phyloP scores from a whole-genome alignment of 2,888 invertebrate genomes.

The Cephalotes varians region DNA sequence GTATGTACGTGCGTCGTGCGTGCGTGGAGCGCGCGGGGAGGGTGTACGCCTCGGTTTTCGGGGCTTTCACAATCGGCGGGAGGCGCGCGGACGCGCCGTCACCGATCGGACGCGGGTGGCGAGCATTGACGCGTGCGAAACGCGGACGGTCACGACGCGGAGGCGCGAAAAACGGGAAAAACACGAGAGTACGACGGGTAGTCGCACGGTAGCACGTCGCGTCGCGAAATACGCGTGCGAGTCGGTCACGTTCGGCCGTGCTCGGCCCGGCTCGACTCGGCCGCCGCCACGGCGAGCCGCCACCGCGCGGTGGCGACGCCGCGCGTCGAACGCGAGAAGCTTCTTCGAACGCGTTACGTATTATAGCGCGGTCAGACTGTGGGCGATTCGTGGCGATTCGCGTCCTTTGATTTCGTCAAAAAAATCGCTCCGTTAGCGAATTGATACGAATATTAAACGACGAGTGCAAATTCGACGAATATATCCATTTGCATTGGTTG shows the following conservation, averaged over 20 bases:
- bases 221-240: slow-evolving; percentile 70
- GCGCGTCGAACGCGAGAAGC: slow-evolving; percentile 63
- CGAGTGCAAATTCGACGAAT: no score
- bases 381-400: no score
- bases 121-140: slow-evolving; percentile 65
- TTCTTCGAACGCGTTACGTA: neutral
- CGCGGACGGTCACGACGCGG: slow-evolving; percentile 62
- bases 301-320: slow-evolving; percentile 74
- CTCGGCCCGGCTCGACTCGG: slow-evolving; percentile 29
- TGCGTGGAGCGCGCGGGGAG: neutral
- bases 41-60: slow-evolving; percentile 47
- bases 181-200: slow-evolving; percentile 49
- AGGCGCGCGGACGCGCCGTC: slow-evolving; percentile 60
- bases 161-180: slow-evolving; percentile 63
- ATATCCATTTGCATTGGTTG: no score
- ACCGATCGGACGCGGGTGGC: slow-evolving; percentile 53
- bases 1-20: neutral
- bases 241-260: slow-evolving; percentile 50
- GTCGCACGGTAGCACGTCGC: slow-evolving; percentile 69
- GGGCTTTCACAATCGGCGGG: slow-evolving; percentile 42
- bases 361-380: no score
- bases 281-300: slow-evolving; percentile 66
- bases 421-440: no score
- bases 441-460: no score
- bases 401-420: no score